Base-by-base conservation (phyloP, 2,888 invertebrate species). In the Seladonia tumulorum region DNA sequence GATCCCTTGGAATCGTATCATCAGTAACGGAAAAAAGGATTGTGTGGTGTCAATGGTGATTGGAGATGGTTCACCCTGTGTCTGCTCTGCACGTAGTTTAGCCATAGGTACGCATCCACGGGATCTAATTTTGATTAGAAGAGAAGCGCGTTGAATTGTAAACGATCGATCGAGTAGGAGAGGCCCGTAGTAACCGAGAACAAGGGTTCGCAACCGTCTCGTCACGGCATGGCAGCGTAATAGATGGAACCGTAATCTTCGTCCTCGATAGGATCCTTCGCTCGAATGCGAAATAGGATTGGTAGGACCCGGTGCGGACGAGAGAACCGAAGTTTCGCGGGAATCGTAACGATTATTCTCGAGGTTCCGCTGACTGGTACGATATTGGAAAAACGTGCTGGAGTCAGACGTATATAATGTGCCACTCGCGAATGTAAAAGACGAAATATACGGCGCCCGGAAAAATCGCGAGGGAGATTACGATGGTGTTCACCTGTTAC, bases 291-390 rank as follows among this genome's bases (percentile, higher is more conserved):
- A 90, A 88, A 87, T 90, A 87, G 81, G 76, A 87, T 89, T 82
- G 83, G 81, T 68, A 80, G 80, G 82, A 76, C 16, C 63, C 63
- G 29, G 63, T 16, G 29, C 63, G 63, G 63, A 63, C 60, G 60
- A 29, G 63, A 63, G 63, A 84, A 66, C 25, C 81, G 71, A 68
- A 79, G 63, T 85, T 81, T 87, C 83, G 49, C 29, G 63, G 75
- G 77, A 68, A 78, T 79, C 85, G 88, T 88, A 90, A 87, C 83
- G 87, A 90, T 90, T 87, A 87, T 79, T 88, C 85, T 63, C 70
- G 25, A 68, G 57, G 79, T 90, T 85, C 74, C 80, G 89, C 85
- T 87, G 88, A 88, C 87, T 90, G 88, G 29, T 78, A 75, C 85
- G 63, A 79, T 82, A 85, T 85, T 79, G 82, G 85, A 73, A 83